Evolutionary conservation across 2,888 invertebrate genomes (phyloP).

Genomic region (Lacanobia wlatinum): DNA sequence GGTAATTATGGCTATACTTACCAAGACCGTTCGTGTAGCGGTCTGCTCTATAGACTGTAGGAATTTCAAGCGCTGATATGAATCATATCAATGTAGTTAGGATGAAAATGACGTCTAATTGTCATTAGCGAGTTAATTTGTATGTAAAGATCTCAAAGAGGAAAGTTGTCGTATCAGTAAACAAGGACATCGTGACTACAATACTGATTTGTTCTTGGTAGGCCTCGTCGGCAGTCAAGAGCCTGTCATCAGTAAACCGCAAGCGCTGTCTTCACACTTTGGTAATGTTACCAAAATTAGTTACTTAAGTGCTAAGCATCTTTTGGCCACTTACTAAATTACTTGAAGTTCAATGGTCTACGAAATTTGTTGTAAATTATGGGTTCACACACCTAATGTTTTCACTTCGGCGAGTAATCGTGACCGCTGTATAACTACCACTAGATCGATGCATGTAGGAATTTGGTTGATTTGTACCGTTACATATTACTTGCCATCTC

Average conservation of each 20-base stretch:
- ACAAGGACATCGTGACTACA: constrained; percentile 45
- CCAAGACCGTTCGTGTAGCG: constrained; percentile 48
- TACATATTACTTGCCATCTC: constrained; percentile 76
- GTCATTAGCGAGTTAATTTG: background rate
- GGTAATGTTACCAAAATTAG: constrained; percentile 80
- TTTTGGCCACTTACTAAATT: constrained; percentile 84
- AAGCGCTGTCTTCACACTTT: constrained; percentile 78
- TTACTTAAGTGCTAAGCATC: constrained; percentile 80
- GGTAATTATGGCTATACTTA: constrained; percentile 52
- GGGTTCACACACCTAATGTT: constrained; percentile 89
- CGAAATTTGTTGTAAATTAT: constrained; percentile 87
- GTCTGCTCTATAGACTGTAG: constrained; percentile 30
- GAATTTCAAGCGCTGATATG: constrained; percentile 34
- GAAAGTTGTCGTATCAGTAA: constrained; percentile 41
- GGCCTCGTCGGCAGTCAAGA: constrained; percentile 59
- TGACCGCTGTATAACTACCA: constrained; percentile 83
- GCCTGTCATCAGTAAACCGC: constrained; percentile 82
- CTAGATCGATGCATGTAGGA: constrained; percentile 85
- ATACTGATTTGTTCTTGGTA: constrained; percentile 31
- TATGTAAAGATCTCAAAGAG: constrained; percentile 13
- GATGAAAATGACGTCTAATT: constrained; percentile 17
- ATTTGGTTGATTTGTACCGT: constrained; percentile 84
- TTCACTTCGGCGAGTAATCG: constrained; percentile 86
- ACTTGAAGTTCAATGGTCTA: constrained; percentile 86
- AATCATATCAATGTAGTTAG: constrained; percentile 23